Conservation (phyloP, 2,888 invertebrate genomes). For the Abrostola tripartita region DNA sequence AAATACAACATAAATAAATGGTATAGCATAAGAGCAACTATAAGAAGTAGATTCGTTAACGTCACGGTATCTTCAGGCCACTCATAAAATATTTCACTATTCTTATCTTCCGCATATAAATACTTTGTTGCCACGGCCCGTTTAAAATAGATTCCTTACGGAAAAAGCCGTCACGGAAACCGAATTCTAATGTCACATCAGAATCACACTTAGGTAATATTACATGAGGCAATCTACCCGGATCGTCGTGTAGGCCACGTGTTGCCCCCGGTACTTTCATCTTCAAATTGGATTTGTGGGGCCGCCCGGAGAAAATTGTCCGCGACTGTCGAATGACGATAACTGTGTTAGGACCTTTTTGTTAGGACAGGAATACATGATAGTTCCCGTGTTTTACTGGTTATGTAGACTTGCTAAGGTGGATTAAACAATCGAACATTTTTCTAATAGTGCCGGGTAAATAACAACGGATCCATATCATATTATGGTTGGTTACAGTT, state of each 20-base stretch:
- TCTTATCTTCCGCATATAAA: too few species aligned
- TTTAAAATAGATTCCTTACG: slow-evolving; percentile 20
- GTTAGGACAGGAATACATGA: not conserved
- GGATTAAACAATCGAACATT: too few species aligned
- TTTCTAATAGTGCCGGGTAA: too few species aligned
- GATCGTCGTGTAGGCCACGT: slow-evolving; percentile 25
- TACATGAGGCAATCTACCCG: slow-evolving; percentile 37
- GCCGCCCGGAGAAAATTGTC: slow-evolving; percentile 28
- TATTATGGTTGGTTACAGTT: too few species aligned
- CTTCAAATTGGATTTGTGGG: slow-evolving; percentile 60
- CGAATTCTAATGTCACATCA: slow-evolving; percentile 34
- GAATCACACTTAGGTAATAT: slow-evolving; percentile 32
- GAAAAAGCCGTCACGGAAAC: slow-evolving; percentile 21
- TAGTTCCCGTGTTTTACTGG: not conserved
- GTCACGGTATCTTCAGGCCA: too few species aligned
- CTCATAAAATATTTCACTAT: too few species aligned
- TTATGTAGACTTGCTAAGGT: not conserved
- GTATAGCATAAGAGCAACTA: too few species aligned
- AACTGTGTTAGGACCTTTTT: slow-evolving; percentile 32
- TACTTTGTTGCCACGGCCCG: too few species aligned
- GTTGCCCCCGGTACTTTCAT: slow-evolving; percentile 43
- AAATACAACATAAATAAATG: too few species aligned
- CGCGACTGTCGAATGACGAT: slow-evolving; percentile 45
- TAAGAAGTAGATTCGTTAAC: too few species aligned
- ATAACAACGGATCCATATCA: too few species aligned